Base-by-base conservation (phyloP, 1,140 invertebrate genomes). In the Eciton burchellii region DNA sequence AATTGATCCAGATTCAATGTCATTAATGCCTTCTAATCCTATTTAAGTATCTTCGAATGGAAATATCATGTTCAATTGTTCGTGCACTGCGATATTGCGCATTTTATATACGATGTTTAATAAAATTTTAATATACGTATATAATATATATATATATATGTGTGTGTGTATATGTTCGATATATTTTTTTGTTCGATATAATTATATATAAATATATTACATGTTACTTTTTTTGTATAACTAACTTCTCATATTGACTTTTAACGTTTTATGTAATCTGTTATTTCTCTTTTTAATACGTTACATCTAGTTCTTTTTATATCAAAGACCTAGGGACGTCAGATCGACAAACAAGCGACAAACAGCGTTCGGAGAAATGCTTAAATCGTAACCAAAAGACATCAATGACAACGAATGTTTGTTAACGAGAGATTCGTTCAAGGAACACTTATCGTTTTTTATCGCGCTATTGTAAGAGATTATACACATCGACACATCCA, bases 401-500 rank as follows among this genome's bases (percentile, higher is more conserved):
- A 41, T 63, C 21, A 66, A 66, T 14, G 19, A 71, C 62, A 54
- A 4, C 16, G n/a, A 79, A 66, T 52, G 21, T 52, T 65, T 45
- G 43, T 79, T n/a, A 57, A 43, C 12, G 21, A 49, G 43, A 3
- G 16, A 68, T n/a, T 45, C 8, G 21, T 19, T n/a, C 2, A 16
- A 19, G 41, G 16, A 16, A 26, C 29, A 43, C 21, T 79, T 71
- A 52, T 12, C 19, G 26, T 56, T 56, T 35, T 35, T 35, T 26
- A 72, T 73, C 41, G 19, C 12, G 57, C 70, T 79, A 66, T 43
- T 59, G 43, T 56, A 79, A 68, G 82, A 6, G 6, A 83, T 68
- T 65, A 72, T 83, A 65, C 43, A 65, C 59, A 79, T 79, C 26
- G 56, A 83, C 68, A 79, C 73, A 83, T 79, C 12, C 60, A 79